These are phyloP conservation scores for Epinephelus lanceolatus DNA, from an alignment of 2,113 vertebrate genomes.

Conservation along the genomic window DNA sequence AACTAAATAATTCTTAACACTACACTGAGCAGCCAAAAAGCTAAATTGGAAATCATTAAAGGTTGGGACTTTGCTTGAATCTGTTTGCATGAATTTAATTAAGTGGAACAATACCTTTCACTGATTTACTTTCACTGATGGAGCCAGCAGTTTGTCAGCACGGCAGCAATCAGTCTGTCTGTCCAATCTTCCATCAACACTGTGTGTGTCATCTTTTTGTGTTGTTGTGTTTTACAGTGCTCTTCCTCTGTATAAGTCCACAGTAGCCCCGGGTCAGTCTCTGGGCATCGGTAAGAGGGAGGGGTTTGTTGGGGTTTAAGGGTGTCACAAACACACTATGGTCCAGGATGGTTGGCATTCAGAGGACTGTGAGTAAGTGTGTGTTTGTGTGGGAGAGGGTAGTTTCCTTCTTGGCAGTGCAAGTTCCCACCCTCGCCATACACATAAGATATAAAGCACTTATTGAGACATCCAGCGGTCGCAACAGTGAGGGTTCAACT, in stretches of 20 bases:
- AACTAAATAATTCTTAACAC: conserved; percentile 29
- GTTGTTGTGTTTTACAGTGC: conserved; percentile 60
- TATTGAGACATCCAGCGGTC: conserved; percentile 82
- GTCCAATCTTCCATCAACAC: conserved; percentile 50
- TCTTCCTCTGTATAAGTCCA: conserved; percentile 71
- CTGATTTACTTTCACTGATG: conserved; percentile 22
- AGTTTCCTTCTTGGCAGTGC: conserved; percentile 78
- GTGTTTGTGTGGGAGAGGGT: conserved; percentile 38
- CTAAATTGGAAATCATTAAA: conserved; percentile 45
- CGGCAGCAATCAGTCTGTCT: conserved; percentile 47
- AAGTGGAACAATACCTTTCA: conserved; percentile 72
- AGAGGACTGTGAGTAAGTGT: conserved; percentile 21
- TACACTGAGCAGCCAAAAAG: conserved; percentile 36
- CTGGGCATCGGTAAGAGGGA: conserved; percentile 63
- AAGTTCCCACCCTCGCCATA: conserved; percentile 65
- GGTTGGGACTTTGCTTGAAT: conserved; percentile 37
- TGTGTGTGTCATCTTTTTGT: conserved; percentile 26
- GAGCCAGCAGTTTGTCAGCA: conserved; percentile 52
- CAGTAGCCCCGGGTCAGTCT: conserved; percentile 75
- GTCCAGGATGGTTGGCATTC: conserved; percentile 62
- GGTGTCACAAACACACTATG: conserved; percentile 53
- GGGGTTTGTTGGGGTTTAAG: conserved; percentile 32
- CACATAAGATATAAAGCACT: conserved; percentile 81
- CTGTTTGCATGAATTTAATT: conserved; percentile 52
- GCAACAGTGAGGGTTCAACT: conserved; percentile 72